Percentiles rank a stretch among this genome's conserved stretches.
These are phyloP conservation scores for Himalopsyche japonica DNA, from an alignment of 2,888 invertebrate genomes.

Conservation along the genomic window DNA sequence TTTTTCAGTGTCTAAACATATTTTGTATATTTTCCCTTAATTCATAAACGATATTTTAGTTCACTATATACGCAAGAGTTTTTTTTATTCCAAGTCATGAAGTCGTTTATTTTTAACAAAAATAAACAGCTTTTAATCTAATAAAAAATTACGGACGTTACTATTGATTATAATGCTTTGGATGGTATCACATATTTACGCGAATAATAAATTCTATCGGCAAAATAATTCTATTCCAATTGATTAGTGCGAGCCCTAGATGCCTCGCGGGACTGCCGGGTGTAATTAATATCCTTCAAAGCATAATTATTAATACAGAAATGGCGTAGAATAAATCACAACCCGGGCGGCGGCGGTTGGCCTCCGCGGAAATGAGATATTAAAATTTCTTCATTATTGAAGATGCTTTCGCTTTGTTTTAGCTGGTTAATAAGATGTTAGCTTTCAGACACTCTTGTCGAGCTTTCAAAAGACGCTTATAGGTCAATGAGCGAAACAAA, in stretches of 20 bases:
- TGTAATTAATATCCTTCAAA: conserved; percentile 35
- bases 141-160: too few species aligned
- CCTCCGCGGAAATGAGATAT: conserved; percentile 30
- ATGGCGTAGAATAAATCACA: conserved; percentile 15
- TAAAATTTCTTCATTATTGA: conserved; percentile 34
- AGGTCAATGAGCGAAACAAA: background rate
- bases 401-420: background rate
- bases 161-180: too few species aligned
- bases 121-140: too few species aligned
- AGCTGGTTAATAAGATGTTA: background rate
- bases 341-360: background rate
- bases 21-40: too few species aligned
- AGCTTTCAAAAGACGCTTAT: background rate
- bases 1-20: too few species aligned
- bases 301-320: conserved; percentile 35
- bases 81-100: too few species aligned
- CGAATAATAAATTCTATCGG: too few species aligned
- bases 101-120: too few species aligned
- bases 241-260: background rate
- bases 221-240: too few species aligned
- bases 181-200: too few species aligned
- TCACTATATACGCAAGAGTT: too few species aligned
- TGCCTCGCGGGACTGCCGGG: background rate
- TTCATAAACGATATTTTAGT: too few species aligned
- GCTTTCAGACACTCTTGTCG: background rate